A percentile compares a stretch with the other conserved stretches of the same genome.
Conservation (phyloP, 1,140 invertebrate species). For the Spodoptera frugiperda region DNA sequence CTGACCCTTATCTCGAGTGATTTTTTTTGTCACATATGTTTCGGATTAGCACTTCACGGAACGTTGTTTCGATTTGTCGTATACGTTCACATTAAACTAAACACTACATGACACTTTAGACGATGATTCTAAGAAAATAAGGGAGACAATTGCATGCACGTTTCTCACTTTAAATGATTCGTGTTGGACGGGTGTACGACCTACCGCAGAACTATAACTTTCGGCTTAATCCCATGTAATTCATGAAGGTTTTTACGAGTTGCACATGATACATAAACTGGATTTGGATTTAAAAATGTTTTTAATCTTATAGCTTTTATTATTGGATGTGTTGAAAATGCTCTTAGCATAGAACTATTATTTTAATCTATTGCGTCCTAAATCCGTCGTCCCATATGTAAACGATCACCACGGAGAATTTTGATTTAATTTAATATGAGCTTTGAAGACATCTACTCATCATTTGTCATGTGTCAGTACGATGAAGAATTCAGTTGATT, state of each 20-base stretch:
- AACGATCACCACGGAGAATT: slow-evolving; percentile 17
- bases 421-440: slow-evolving; percentile 32
- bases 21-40: slow-evolving; percentile 83
- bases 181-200: slow-evolving; percentile 59
- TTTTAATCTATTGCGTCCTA: slow-evolving; percentile 48
- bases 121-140: slow-evolving; percentile 42
- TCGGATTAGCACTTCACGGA: slow-evolving; percentile 82
- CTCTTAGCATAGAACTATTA: slow-evolving; percentile 37
- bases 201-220: slow-evolving; percentile 81
- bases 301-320: slow-evolving; percentile 48
- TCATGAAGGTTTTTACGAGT: slow-evolving; percentile 68
- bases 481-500: slow-evolving; percentile 26
- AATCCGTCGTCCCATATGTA: slow-evolving; percentile 34
- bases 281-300: slow-evolving; percentile 56
- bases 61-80: slow-evolving; percentile 66
- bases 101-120: slow-evolving; percentile 39
- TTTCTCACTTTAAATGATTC: slow-evolving; percentile 38
- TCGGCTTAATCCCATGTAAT: slow-evolving; percentile 76
- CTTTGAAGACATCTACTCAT: slow-evolving; percentile 13
- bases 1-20: slow-evolving; percentile 78
- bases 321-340: slow-evolving; percentile 54
- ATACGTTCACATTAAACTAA: slow-evolving; percentile 40
- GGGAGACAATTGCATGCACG: slow-evolving; percentile 36
- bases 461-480: slow-evolving; percentile 22
- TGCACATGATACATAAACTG: slow-evolving; percentile 64